Percentiles rank a stretch among this genome's conserved stretches.
These are phyloP conservation scores for Willowsia nigromaculata DNA, from an alignment of 2,888 invertebrate species.

Conservation along the genomic window DNA sequence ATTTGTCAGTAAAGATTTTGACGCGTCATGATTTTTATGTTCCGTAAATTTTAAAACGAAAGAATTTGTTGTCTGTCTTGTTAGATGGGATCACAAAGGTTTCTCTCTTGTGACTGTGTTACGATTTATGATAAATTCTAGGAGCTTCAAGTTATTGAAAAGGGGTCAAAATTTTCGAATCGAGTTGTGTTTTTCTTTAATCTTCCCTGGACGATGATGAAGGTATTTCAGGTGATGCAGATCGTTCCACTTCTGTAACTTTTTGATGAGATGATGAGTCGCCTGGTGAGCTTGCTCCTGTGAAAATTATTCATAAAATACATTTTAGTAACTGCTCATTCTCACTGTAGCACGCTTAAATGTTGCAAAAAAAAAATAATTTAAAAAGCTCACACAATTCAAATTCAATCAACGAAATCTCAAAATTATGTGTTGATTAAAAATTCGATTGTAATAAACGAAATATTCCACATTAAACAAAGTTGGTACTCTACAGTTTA, in stretches of 20 bases:
- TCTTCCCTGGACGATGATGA: constrained; percentile 66
- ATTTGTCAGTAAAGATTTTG: neutral
- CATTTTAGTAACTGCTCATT: neutral
- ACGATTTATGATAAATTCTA: neutral
- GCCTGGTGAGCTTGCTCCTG: constrained; percentile 67
- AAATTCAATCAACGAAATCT: neutral
- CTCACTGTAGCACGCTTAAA: neutral
- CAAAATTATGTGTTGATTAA: too few relatives aligned
- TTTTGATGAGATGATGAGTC: constrained; percentile 58
- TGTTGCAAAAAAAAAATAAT: neutral
- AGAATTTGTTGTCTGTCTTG: neutral
- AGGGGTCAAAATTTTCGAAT: neutral
- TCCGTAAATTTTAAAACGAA: neutral
- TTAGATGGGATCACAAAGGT: neutral
- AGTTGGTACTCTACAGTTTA: too few relatives aligned
- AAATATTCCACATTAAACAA: too few relatives aligned
- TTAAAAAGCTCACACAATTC: neutral
- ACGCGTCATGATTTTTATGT: neutral
- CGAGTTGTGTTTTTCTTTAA: neutral
- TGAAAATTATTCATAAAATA: neutral
- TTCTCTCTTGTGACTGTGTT: neutral
- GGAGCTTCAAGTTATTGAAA: neutral
- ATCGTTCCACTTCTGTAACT: constrained; percentile 51
- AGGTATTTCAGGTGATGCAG: constrained; percentile 64
- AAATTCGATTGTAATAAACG: too few relatives aligned